Evolutionary conservation across 1,140 invertebrate genomes (phyloP), one percentile per base, ranked within the genome.

Genomic region (Lethrus apterus): DNA sequence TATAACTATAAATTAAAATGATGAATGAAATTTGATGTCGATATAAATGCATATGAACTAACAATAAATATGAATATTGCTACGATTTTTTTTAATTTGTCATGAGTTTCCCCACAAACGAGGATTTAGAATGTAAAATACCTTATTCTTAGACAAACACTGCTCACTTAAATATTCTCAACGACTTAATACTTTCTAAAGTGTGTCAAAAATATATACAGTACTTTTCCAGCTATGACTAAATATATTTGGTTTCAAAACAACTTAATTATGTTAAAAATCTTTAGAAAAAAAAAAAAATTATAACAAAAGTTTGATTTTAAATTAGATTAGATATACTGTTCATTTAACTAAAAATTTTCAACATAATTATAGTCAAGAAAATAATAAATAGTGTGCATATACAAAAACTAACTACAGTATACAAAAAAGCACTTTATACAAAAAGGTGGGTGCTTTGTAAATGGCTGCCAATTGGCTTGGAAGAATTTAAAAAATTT

Each of bases 191-290:
- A 42, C 40, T 26, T 42, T 9, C 40, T 42, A 42, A 42, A 42
- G 40, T 42, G 34, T 36, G 40, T 42, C 40, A 42, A 42, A 42
- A 42, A 42, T 42, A 42, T 42, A 42, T 42, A 42, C 40, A 42
- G 14, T 42, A 42, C 26, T 42, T 21, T 42, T 29, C n/a, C 21
- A 42, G 23, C 34, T 36, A 36, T 36, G 18, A 36, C 34, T 36
- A 36, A 21, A 14, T 34, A 33, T 36, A 20, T 36, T 36, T 36
- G 34, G 34, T 36, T 36, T 36, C 34, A 36, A 36, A 36, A 36
- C 23, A 20, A 21, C 23, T 20, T 1, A 20, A 0, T 34, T 20
- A 33, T 33, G 14, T 9, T 34, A 34, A 34, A 18, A 34, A 34
- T 34, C 19, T 18, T 18, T 18, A 14, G 24, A 20, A 38, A 21